Conservation (phyloP, 2,113 vertebrate genomes). For the Spheniscus mendiculus region DNA sequence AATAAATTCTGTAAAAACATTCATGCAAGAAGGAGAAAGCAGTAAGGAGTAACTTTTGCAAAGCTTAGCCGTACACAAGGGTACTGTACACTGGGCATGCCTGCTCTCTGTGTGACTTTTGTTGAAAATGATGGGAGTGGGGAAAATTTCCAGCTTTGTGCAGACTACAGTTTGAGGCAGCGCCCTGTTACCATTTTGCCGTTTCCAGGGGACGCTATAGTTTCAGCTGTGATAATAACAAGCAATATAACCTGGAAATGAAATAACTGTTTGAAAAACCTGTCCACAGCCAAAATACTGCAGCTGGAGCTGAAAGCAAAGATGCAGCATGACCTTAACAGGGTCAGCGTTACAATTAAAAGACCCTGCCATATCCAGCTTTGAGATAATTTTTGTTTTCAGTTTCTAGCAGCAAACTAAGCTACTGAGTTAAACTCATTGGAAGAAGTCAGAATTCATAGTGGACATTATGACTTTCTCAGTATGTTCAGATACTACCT, state of each 20-base stretch:
- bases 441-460: background rate
- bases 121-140: background rate
- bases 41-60: background rate
- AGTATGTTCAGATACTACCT: background rate
- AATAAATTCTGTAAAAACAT: conserved; percentile 3
- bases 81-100: background rate
- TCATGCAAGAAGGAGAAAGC: background rate
- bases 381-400: background rate
- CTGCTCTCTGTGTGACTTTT: background rate
- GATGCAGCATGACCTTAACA: background rate
- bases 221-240: background rate
- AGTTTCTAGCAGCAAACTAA: background rate
- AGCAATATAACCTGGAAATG: background rate
- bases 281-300: background rate
- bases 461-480: background rate
- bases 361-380: background rate
- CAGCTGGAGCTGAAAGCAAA: background rate
- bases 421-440: background rate
- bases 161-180: background rate
- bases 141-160: background rate
- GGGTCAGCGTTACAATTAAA: background rate
- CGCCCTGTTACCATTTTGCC: background rate
- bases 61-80: background rate
- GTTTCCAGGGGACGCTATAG: background rate
- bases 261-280: background rate